These are phyloP conservation scores for Nephila pilipes DNA, from an alignment of 1,140 invertebrate species.

Conservation along the genomic window DNA sequence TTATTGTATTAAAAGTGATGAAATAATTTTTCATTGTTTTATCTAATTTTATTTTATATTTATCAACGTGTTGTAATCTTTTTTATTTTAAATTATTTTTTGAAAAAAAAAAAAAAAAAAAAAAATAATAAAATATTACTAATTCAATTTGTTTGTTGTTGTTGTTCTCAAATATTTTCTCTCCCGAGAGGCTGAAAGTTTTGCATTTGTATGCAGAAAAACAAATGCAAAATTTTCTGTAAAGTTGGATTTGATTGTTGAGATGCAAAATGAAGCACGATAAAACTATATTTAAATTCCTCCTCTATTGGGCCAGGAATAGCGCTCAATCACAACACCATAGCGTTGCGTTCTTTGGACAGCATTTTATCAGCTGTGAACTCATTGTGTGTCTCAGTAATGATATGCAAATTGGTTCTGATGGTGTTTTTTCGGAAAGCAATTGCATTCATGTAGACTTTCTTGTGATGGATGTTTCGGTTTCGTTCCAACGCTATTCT, in stretches of 20 bases:
- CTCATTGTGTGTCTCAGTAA: conserved; percentile 22
- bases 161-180: too few species aligned
- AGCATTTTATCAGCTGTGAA: conserved; percentile 5
- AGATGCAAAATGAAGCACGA: neutral
- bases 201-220: too few species aligned
- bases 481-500: conserved; percentile 1
- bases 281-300: neutral
- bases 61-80: too few species aligned
- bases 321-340: neutral
- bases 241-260: neutral
- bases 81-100: too few species aligned
- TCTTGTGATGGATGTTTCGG: conserved; percentile 38
- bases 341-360: conserved; percentile 18
- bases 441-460: conserved; percentile 15
- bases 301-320: neutral
- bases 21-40: too few species aligned
- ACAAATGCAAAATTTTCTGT: too few species aligned
- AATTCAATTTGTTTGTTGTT: too few species aligned
- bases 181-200: too few species aligned
- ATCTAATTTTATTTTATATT: too few species aligned
- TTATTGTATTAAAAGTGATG: too few species aligned
- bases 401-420: conserved; percentile 47
- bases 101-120: too few species aligned
- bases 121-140: too few species aligned
- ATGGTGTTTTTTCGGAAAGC: neutral